Base-by-base conservation (phyloP, 2,888 invertebrate species). In the Eupithecia subfuscata region DNA sequence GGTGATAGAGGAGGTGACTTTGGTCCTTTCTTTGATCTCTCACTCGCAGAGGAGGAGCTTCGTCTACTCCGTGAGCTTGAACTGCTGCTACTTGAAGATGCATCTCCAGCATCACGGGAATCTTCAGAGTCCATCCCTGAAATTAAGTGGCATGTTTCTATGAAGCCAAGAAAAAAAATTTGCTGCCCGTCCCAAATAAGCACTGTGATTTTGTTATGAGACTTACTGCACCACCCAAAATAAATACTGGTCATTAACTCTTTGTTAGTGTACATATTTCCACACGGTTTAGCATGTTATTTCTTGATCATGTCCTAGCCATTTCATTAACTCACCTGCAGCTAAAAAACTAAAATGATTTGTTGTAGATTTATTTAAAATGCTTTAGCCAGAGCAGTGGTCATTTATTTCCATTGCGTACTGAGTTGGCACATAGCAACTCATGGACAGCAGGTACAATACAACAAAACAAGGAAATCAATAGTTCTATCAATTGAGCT, bases 41-140 rank as follows among this genome's bases (percentile, higher is more conserved):
- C 91, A 86, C 92, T 93, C 75, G 84, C 90, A 80, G 94, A 92
- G 67, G 94, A 93, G 75, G 95, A 92, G 82, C 93, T 93, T 78
- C 91, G 86, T 79, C 91, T 86, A 83, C 94, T 94, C 79, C 93
- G 90, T 69, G 94, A 94, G 82, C 91, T 91, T 77, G 94, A 91
- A 82, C 95, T 95, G 90, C 94, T 94, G 87, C 94, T 93, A 88
- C 94, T 94, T 78, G 95, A 92, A 82, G 95, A 91, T 81, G 87
- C 89, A 88, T 91, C 88, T 83, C 90, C 88, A 83, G 91, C 95
- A 91, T 95, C 96, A 83, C 93, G 92, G 80, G 96, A 96, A 88
- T 96, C 96, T 89, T 96, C 96, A 30, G 96, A 96, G 88, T 96
- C 96, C 96, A 96, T 96, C 84, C 88, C 95, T 95, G 93, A 78